Evolutionary conservation across 2,888 invertebrate genomes (phyloP), one percentile per base, ranked within the genome.

Genomic region (Orthosia cruda): DNA sequence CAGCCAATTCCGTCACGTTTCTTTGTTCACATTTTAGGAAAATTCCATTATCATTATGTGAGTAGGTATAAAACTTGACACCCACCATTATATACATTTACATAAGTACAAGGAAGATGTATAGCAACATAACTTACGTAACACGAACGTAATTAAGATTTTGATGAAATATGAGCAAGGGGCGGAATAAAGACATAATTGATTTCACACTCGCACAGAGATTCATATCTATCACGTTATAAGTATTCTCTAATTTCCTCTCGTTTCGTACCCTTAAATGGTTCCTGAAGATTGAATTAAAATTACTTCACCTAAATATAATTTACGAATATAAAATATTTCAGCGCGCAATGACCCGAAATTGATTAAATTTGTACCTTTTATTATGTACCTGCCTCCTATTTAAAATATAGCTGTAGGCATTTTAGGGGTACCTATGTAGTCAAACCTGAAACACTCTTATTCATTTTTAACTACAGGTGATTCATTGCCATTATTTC

Each of bases 231-330:
- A 81, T 82, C 77, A 71, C 77, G 70, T 65, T 73, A 49, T 61
- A 82, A 82, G 82, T 82, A 77, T 77, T 70, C 66, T 58, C 73
- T 74, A 57, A 77, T 82, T 82, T 82, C 77, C 81, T 71, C 65
- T 62, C 81, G 32, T 72, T 80, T 58, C 76, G 45, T 71, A 73
- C 72, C 77, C 52, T 15, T 59, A 59, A 81, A 81, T 73, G 82
- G 64, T 71, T 55, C 26, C 26, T 58, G 55, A 76, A 81, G 64
- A 81, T 77, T 77, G 63, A 81, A 81, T 81, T 81, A 73, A 81
- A 81, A 81, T 81, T 72, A 63, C 71, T 77, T 72, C 50, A 64
- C 68, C 58, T 70, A 72, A 81, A 81, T 72, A 23, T 81, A 81
- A 72, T 81, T 81, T 81, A 70, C 49, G 72, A 72, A 77, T 77